Evolutionary conservation across 2,113 vertebrate genomes (phyloP).

Genomic region (Chroicocephalus ridibundus): DNA sequence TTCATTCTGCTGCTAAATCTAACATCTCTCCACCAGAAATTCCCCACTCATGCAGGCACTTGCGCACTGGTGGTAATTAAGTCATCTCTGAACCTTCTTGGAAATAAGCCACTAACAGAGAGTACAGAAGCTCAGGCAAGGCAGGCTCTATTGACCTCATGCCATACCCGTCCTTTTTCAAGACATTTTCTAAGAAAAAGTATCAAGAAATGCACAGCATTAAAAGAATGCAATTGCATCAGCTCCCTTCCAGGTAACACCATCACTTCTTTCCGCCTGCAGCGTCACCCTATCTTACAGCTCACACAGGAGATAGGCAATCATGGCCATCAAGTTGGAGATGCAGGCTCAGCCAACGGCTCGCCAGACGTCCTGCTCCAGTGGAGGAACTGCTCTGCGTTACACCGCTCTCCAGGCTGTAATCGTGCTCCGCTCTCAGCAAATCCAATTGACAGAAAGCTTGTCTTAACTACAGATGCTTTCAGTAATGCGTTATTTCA

Average conservation of each 20-base stretch:
- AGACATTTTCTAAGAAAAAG: neutral
- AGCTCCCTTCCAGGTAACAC: neutral
- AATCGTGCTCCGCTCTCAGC: neutral
- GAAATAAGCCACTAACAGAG: neutral
- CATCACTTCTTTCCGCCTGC: neutral
- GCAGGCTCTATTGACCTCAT: neutral
- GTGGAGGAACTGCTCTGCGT: neutral
- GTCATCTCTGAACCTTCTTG: neutral
- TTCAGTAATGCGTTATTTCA: constrained; percentile 34
- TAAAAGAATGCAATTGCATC: neutral
- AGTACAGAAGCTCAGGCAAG: neutral
- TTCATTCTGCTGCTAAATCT: neutral
- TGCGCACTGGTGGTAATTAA: neutral
- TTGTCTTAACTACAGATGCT: constrained; percentile 18
- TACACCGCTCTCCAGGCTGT: neutral
- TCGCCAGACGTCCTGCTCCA: neutral
- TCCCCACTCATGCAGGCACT: neutral
- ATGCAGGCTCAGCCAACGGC: neutral
- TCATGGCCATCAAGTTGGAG: neutral
- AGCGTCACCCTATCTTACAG: neutral
- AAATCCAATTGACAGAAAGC: constrained; percentile 43
- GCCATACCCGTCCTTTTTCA: neutral
- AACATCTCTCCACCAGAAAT: neutral
- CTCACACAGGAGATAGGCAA: neutral
- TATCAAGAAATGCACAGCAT: neutral